phyloP scores from a whole-genome alignment of 1,140 invertebrate species.

The Drosophila seguyi region DNA sequence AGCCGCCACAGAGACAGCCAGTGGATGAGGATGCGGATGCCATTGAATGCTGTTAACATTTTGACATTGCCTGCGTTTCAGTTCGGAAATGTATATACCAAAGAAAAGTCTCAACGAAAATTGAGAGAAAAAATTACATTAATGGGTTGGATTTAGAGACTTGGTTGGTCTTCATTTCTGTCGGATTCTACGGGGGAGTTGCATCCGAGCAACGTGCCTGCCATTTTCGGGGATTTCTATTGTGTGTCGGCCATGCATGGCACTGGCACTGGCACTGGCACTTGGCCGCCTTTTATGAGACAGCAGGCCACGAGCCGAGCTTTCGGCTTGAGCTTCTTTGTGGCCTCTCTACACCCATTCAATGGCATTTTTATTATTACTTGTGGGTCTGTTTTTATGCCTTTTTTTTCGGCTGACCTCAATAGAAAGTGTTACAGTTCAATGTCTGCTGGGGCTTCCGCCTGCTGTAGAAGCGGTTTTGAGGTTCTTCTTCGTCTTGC shows the following conservation, averaged over 20 bases:
- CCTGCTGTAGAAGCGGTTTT: slow-evolving; percentile 13
- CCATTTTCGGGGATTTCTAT: slow-evolving; percentile 61
- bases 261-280: slow-evolving; percentile 41
- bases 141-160: slow-evolving; percentile 63
- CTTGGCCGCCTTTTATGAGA: slow-evolving; percentile 70
- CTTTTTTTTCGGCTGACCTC: slow-evolving; percentile 54
- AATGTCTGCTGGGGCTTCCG: slow-evolving; percentile 73
- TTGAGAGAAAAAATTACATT: slow-evolving; percentile 52
- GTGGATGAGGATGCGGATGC: slow-evolving; percentile 37
- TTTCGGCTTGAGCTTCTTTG: slow-evolving; percentile 17
- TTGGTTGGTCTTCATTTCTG: slow-evolving; percentile 44
- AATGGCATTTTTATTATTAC: slow-evolving; percentile 74
- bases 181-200: slow-evolving; percentile 22
- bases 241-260: slow-evolving; percentile 63
- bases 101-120: slow-evolving; percentile 23
- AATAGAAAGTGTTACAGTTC: slow-evolving; percentile 83
- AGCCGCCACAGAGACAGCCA: slow-evolving; percentile 14
- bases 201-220: slow-evolving; percentile 56
- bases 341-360: slow-evolving; percentile 64
- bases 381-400: slow-evolving; percentile 38
- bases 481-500: slow-evolving; percentile 12
- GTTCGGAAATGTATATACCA: slow-evolving; percentile 44
- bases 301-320: slow-evolving; percentile 34
- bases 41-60: slow-evolving; percentile 68
- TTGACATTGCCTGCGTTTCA: slow-evolving; percentile 75